Evolutionary conservation across 2,113 vertebrate genomes (phyloP).

Genomic region (Nannobrachium achirus): DNA sequence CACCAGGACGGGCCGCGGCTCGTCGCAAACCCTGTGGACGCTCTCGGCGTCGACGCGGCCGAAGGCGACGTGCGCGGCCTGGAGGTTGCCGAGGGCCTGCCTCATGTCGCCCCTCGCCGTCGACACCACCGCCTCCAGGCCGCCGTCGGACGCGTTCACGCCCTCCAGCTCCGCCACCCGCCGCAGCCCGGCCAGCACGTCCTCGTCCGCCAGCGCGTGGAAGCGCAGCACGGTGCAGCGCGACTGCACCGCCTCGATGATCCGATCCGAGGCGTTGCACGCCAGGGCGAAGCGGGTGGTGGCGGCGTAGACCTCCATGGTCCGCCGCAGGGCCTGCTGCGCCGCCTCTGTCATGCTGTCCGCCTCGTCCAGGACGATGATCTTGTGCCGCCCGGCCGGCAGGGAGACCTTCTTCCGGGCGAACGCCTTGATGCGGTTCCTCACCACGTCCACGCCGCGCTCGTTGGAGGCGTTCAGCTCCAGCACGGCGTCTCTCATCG

Average conservation of each 20-base stretch:
- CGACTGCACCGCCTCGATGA: slow-evolving; percentile 98
- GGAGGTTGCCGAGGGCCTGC: slow-evolving; percentile 97
- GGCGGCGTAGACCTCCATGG: slow-evolving; percentile 99
- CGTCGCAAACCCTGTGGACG: slow-evolving; percentile 97
- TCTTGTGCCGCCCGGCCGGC: slow-evolving; percentile 94
- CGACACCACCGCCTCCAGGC: slow-evolving; percentile 96
- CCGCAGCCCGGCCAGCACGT: slow-evolving; percentile 89
- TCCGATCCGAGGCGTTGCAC: slow-evolving; percentile 96
- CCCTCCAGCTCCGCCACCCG: slow-evolving; percentile 88
- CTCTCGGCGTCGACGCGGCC: slow-evolving; percentile 96
- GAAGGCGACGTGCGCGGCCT: slow-evolving; percentile 94
- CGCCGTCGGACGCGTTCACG: slow-evolving; percentile 86
- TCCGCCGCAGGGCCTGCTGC: slow-evolving; percentile 94
- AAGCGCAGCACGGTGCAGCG: slow-evolving; percentile 96
- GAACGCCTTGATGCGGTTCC: slow-evolving; percentile 99
- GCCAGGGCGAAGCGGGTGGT: slow-evolving; percentile 96
- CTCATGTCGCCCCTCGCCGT: slow-evolving; percentile 98
- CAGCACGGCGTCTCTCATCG: slow-evolving; percentile 94
- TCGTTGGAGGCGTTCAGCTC: slow-evolving; percentile 98
- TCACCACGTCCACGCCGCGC: slow-evolving; percentile 95
- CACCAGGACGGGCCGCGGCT: slow-evolving; percentile 95
- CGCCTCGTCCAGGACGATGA: slow-evolving; percentile 97
- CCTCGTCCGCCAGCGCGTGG: slow-evolving; percentile 90
- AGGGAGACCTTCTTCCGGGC: slow-evolving; percentile 98
- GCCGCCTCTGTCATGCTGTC: slow-evolving; percentile 99